phyloP scores from a whole-genome alignment of 2,797 vertebrate species.

The Notoglanidium macrostoma region DNA sequence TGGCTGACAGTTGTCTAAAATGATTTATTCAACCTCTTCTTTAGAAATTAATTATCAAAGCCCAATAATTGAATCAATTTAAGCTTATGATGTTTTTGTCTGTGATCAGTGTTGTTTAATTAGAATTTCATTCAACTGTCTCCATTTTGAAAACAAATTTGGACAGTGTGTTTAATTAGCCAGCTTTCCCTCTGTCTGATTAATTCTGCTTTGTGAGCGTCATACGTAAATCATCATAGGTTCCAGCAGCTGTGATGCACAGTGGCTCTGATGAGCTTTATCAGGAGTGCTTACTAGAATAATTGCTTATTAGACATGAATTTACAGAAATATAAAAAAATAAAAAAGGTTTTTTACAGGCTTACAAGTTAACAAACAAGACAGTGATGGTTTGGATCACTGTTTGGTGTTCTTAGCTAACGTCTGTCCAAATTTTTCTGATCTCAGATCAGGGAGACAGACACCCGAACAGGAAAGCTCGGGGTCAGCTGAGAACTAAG shows the following conservation, averaged over 20 bases:
- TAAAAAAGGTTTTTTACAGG: not conserved
- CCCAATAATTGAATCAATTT: constrained; percentile 67
- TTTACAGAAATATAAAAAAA: not conserved
- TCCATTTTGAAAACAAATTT: constrained; percentile 68
- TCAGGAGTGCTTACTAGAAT: constrained; percentile 59
- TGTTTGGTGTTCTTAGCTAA: not conserved
- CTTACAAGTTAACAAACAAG: not conserved
- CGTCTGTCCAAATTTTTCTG: not conserved
- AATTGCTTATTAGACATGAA: constrained; percentile 7
- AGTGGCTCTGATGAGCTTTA: constrained; percentile 61
- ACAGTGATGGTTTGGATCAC: not conserved
- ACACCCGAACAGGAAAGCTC: constrained; percentile 93
- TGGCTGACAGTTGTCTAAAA: constrained; percentile 49
- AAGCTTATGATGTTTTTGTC: constrained; percentile 61
- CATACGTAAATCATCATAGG: constrained; percentile 45
- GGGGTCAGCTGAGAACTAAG: constrained; percentile 93
- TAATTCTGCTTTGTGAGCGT: constrained; percentile 49
- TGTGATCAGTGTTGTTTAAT: constrained; percentile 73
- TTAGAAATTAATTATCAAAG: constrained; percentile 59
- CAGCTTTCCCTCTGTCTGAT: constrained; percentile 66
- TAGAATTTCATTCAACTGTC: constrained; percentile 68
- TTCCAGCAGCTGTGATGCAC: constrained; percentile 61
- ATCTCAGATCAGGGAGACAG: constrained; percentile 89
- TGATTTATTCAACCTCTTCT: constrained; percentile 55
- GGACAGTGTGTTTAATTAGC: constrained; percentile 73